A percentile compares a stretch with the other conserved stretches of the same genome.
Evolutionary conservation across 2,797 vertebrate species (phyloP).

Genomic region (Amblyopsis hoosieri): DNA sequence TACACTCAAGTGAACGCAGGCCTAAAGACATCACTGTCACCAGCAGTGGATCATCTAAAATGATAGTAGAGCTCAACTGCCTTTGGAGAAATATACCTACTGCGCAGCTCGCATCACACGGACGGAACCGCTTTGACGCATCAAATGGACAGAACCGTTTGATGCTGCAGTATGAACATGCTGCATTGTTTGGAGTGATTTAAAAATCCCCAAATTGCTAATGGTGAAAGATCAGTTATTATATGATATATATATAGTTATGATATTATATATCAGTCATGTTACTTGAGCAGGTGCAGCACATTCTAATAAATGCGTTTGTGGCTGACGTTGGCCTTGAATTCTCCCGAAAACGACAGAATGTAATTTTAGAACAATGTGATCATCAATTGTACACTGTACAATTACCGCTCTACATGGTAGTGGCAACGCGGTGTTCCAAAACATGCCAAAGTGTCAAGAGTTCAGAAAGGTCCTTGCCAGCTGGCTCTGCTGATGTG

Average conservation of each 20-base stretch:
- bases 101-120: constrained; percentile 36
- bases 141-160: constrained; percentile 37
- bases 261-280: constrained; percentile 1
- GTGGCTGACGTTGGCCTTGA: constrained; percentile 5
- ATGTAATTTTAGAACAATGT: not conserved
- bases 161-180: too few species aligned
- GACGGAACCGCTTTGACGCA: constrained; percentile 16
- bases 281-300: constrained; percentile 19
- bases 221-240: constrained; percentile 8
- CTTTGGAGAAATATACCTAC: not conserved
- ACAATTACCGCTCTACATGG: not conserved
- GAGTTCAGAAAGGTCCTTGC: constrained; percentile 16
- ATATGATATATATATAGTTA: not conserved
- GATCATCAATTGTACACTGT: not conserved
- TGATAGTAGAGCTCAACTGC: constrained; percentile 45
- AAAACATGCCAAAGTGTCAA: constrained; percentile 11
- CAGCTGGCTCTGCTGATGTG: constrained; percentile 37
- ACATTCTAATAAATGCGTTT: not conserved
- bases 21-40: constrained; percentile 52
- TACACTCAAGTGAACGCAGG: constrained; percentile 43
- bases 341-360: not conserved
- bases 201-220: not conserved
- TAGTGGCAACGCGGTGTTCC: too few species aligned
- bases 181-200: too few species aligned
- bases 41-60: constrained; percentile 45